A percentile compares a stretch with the other conserved stretches of the same genome.
phyloP scores from a whole-genome alignment of 2,113 vertebrate genomes.

The Syngnathus typhle region DNA sequence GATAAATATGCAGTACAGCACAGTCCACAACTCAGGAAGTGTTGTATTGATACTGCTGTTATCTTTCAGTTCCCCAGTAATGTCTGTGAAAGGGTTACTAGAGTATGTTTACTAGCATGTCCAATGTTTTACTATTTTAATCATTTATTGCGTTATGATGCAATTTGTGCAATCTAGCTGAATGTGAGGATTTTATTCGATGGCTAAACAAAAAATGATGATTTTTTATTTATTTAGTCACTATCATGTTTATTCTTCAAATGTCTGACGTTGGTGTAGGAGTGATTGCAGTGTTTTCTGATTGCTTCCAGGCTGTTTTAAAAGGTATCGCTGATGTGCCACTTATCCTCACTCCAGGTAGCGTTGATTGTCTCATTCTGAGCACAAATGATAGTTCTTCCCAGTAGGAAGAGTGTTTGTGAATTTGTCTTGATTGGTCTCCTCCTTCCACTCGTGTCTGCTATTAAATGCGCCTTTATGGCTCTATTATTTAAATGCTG shows the following conservation, averaged over 20 bases:
- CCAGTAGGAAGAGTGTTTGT: not conserved
- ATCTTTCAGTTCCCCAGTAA: slow-evolving; percentile 5
- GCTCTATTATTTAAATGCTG: not conserved
- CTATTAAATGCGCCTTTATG: not conserved
- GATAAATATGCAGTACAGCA: slow-evolving; percentile 40
- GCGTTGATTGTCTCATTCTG: slow-evolving; percentile 2
- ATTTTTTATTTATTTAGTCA: not conserved
- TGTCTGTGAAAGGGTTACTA: not conserved
- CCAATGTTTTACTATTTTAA: too few relatives aligned
- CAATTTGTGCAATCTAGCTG: not conserved
- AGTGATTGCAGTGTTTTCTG: not conserved
- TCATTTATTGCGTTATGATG: not conserved
- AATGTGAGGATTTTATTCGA: not conserved
- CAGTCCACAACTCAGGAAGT: slow-evolving; percentile 19
- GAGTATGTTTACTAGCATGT: too few relatives aligned
- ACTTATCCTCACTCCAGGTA: slow-evolving; percentile 7
- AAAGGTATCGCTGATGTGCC: not conserved
- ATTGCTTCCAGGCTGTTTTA: slow-evolving; percentile 1
- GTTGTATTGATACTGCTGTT: slow-evolving; percentile 9
- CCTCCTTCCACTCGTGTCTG: not conserved
- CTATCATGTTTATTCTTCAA: not conserved
- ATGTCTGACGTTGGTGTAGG: not conserved
- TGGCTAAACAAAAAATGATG: not conserved
- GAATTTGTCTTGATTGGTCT: not conserved
- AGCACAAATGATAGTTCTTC: slow-evolving; percentile 1